A percentile compares a stretch with the other conserved stretches of the same genome.
Evolutionary conservation across 2,888 invertebrate species (phyloP).

Genomic region (Phoenoteleia sp.): DNA sequence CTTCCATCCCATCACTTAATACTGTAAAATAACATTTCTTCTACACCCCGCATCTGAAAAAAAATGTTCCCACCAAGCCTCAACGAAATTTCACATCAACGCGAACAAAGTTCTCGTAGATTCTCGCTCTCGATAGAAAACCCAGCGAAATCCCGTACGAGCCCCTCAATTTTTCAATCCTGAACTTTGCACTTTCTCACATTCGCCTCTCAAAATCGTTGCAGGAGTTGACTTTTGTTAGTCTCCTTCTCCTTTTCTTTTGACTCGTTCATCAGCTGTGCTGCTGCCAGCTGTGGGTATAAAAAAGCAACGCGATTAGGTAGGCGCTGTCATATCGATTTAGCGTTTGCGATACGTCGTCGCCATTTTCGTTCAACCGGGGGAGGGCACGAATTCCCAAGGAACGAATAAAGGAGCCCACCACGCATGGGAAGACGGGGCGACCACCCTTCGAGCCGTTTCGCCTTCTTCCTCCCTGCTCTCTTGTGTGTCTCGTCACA

Average conservation of each 20-base stretch:
- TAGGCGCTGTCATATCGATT: constrained; percentile 64
- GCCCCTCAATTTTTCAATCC: too few relatives aligned
- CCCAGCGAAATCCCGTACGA: too few relatives aligned
- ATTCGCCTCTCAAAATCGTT: neutral
- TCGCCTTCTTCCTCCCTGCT: constrained; percentile 56
- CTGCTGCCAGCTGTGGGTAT: constrained; percentile 54
- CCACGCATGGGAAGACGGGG: constrained; percentile 50
- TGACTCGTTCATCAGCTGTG: constrained; percentile 23
- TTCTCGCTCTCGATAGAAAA: too few relatives aligned
- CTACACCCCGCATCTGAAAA: too few relatives aligned
- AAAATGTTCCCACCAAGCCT: too few relatives aligned
- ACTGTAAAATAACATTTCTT: too few relatives aligned
- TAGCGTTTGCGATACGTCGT: constrained; percentile 52
- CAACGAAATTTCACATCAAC: too few relatives aligned
- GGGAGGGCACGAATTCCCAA: constrained; percentile 56
- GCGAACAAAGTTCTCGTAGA: too few relatives aligned
- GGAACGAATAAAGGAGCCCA: constrained; percentile 66
- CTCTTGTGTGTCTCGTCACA: constrained; percentile 60
- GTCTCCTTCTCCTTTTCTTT: neutral
- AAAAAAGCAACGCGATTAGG: constrained; percentile 55
- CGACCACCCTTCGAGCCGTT: constrained; percentile 68
- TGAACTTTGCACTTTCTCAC: constrained; percentile 28
- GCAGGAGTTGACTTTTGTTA: neutral
- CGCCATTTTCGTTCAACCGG: constrained; percentile 54
- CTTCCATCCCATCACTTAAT: too few relatives aligned